Evolutionary conservation across 2,113 vertebrate species (phyloP).

Genomic region (Talpa occidentalis): DNA sequence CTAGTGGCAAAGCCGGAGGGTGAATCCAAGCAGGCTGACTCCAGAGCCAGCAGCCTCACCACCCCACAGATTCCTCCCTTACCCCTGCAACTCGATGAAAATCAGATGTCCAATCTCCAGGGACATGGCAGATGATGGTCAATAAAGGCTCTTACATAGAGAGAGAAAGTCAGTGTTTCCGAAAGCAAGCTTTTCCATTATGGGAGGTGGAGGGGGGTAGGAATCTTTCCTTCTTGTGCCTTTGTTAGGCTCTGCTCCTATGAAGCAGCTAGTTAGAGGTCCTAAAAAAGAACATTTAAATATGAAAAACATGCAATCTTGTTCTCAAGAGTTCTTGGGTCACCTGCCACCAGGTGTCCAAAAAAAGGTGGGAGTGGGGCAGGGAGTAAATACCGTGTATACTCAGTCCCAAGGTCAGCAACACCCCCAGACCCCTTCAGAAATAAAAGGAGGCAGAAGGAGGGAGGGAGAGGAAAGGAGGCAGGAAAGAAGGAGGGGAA

Average conservation of each 20-base stretch:
- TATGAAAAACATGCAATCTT: neutral
- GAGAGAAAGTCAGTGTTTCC: neutral
- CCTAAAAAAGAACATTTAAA: neutral
- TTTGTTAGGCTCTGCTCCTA: neutral
- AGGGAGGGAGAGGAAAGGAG: neutral
- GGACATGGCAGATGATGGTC: neutral
- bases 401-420: neutral
- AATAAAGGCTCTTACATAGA: neutral
- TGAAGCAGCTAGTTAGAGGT: neutral
- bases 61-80: neutral
- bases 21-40: neutral
- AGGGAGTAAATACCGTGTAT: neutral
- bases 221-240: neutral
- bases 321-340: neutral
- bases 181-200: conserved; percentile 21
- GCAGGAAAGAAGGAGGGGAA: neutral
- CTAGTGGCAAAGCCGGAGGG: neutral
- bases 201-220: neutral
- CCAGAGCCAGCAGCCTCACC: neutral
- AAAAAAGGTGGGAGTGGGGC: neutral
- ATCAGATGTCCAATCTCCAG: neutral
- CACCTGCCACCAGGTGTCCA: neutral
- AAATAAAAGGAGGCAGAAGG: neutral
- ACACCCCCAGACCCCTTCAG: neutral
- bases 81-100: neutral